These are phyloP conservation scores for Brachionus rubens DNA, from an alignment of 1,140 invertebrate species.

Conservation along the genomic window DNA sequence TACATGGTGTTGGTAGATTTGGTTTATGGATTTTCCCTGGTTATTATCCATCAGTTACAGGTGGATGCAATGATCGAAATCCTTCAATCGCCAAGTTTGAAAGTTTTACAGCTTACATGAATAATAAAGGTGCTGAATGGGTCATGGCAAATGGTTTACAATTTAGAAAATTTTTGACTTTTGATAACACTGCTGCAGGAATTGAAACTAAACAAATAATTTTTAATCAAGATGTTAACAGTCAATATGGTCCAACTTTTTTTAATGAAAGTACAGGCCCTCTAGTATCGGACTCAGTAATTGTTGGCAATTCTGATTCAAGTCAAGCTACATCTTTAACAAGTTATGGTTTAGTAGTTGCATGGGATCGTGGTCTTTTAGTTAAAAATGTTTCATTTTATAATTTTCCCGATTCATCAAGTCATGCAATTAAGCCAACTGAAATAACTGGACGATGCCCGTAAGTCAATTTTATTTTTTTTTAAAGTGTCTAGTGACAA, in stretches of 20 bases:
- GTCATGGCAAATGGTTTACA: constrained; percentile 53
- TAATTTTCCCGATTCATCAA: constrained; percentile 17
- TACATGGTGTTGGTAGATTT: constrained; percentile 57
- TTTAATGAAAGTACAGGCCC: constrained; percentile 16
- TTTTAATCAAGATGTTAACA: not conserved
- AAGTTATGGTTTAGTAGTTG: constrained; percentile 36
- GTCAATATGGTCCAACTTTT: not conserved
- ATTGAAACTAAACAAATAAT: constrained; percentile 40
- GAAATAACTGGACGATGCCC: constrained; percentile 30
- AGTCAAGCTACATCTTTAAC: constrained; percentile 46
- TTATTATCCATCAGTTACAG: constrained; percentile 50
- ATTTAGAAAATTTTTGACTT: constrained; percentile 51
- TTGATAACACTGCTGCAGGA: constrained; percentile 52
- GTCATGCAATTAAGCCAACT: not conserved
- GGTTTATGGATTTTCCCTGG: constrained; percentile 57
- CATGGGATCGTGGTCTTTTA: constrained; percentile 38
- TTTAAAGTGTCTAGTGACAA: not conserved
- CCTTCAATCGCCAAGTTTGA: constrained; percentile 46
- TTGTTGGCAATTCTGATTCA: constrained; percentile 25
- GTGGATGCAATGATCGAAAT: constrained; percentile 15
- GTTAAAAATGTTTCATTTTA: constrained; percentile 29
- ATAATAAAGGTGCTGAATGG: constrained; percentile 51
- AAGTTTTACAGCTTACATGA: constrained; percentile 46
- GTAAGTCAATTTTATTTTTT: not conserved
- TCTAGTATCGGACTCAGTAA: not conserved